These are phyloP conservation scores for Menura novaehollandiae DNA, from an alignment of 2,113 vertebrate species.

Conservation along the genomic window DNA sequence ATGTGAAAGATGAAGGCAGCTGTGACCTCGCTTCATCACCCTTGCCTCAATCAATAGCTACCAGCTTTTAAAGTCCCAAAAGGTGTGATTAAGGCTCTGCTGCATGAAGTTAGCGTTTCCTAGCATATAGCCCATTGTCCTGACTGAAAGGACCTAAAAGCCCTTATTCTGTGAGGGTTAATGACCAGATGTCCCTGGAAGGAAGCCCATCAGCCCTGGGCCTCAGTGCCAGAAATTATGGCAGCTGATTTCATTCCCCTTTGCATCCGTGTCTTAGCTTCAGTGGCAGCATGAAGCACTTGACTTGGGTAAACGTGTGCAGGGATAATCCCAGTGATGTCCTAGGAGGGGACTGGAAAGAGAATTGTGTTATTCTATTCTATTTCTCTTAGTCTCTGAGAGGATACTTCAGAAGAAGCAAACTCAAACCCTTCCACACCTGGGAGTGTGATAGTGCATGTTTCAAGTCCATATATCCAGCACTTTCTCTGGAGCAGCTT, in stretches of 20 bases:
- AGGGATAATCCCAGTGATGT: background rate
- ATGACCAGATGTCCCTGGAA: slow-evolving; percentile 60
- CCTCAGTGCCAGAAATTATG: background rate
- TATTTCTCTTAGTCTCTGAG: background rate
- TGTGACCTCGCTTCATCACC: slow-evolving; percentile 31
- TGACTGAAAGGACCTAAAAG: slow-evolving; percentile 32
- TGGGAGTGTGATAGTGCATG: background rate
- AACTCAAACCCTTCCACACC: background rate
- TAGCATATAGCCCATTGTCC: slow-evolving; percentile 23
- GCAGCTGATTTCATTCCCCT: background rate
- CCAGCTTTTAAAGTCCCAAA: slow-evolving; percentile 50
- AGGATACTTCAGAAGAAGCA: background rate
- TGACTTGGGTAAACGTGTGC: background rate
- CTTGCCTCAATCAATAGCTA: slow-evolving; percentile 54
- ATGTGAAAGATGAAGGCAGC: slow-evolving; percentile 47
- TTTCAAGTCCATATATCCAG: background rate
- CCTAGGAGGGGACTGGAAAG: background rate
- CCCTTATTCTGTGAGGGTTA: slow-evolving; percentile 18
- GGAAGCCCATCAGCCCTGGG: background rate
- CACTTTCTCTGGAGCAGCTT: background rate
- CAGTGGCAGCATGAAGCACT: background rate
- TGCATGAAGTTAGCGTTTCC: background rate
- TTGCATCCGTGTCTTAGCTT: background rate
- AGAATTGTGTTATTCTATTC: background rate
- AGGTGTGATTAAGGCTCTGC: slow-evolving; percentile 58